Percentiles rank a stretch among this genome's conserved stretches.
phyloP scores from a whole-genome alignment of 2,113 vertebrate genomes.

The Carassius auratus region DNA sequence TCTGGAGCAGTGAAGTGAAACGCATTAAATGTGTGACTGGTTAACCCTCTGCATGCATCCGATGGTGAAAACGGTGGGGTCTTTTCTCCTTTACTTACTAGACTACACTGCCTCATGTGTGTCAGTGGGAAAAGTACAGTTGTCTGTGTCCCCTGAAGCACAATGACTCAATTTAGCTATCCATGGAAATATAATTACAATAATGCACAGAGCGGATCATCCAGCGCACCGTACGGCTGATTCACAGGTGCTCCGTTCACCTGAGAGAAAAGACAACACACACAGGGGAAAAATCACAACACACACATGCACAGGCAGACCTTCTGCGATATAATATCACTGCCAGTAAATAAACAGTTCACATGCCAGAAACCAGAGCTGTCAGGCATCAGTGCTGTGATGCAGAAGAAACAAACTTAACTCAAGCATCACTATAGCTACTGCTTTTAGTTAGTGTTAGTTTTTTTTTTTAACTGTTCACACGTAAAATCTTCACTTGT shows the following conservation, averaged over 20 bases:
- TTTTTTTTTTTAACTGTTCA: no score
- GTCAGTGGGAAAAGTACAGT: conserved; percentile 72
- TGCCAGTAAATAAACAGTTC: neutral
- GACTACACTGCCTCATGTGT: conserved; percentile 69
- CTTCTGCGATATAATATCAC: neutral
- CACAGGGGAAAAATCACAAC: neutral
- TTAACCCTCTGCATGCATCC: neutral
- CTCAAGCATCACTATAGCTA: neutral
- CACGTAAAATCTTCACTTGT: no score
- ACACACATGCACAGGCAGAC: neutral
- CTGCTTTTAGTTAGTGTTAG: neutral
- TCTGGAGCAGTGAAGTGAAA: neutral
- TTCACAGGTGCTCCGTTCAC: conserved; percentile 34
- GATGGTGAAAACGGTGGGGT: conserved; percentile 21
- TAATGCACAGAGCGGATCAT: conserved; percentile 72
- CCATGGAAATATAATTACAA: conserved; percentile 79
- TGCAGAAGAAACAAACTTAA: neutral
- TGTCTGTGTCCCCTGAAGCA: conserved; percentile 68
- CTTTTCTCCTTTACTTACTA: conserved; percentile 73
- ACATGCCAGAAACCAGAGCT: neutral
- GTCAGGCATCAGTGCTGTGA: neutral
- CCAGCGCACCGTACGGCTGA: conserved; percentile 56
- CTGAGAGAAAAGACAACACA: neutral
- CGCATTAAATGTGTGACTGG: neutral
- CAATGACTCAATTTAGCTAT: conserved; percentile 78